These are phyloP conservation scores for Pristionchus arcanus DNA, from an alignment of 2,888 invertebrate species.

Conservation along the genomic window DNA sequence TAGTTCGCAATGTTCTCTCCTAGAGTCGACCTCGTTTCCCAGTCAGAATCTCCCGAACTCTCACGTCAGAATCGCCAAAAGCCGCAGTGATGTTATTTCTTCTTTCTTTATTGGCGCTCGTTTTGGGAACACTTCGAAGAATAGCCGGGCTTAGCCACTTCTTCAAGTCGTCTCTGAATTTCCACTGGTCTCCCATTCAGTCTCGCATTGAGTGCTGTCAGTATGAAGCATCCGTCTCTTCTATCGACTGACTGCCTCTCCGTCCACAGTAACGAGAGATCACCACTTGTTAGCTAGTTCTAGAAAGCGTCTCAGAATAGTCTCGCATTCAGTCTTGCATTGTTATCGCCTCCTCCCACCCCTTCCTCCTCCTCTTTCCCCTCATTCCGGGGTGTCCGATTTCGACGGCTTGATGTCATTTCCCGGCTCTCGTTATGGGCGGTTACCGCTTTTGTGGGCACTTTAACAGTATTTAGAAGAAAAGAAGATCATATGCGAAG, in stretches of 20 bases:
- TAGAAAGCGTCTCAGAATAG: not conserved
- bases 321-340: not conserved
- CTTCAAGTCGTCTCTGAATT: not conserved
- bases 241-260: too few species aligned
- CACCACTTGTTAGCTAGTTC: too few species aligned
- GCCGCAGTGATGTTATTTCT: not conserved
- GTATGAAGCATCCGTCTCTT: not conserved
- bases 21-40: too few species aligned
- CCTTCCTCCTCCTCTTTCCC: not conserved
- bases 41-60: not conserved
- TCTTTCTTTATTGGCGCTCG: not conserved
- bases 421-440: not conserved
- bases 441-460: not conserved
- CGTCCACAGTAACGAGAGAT: not conserved
- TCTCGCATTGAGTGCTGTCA: not conserved
- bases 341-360: slow-evolving; percentile 13
- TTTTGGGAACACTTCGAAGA: not conserved
- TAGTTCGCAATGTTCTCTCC: too few species aligned
- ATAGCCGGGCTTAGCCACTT: not conserved
- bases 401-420: slow-evolving; percentile 22
- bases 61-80: not conserved
- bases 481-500: too few species aligned
- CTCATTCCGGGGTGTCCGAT: not conserved
- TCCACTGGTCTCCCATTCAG: not conserved
- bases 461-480: too few species aligned